A percentile compares a stretch with the other conserved stretches of the same genome.
phyloP scores from a whole-genome alignment of 2,113 vertebrate genomes.

The Pelmatolapia mariae region DNA sequence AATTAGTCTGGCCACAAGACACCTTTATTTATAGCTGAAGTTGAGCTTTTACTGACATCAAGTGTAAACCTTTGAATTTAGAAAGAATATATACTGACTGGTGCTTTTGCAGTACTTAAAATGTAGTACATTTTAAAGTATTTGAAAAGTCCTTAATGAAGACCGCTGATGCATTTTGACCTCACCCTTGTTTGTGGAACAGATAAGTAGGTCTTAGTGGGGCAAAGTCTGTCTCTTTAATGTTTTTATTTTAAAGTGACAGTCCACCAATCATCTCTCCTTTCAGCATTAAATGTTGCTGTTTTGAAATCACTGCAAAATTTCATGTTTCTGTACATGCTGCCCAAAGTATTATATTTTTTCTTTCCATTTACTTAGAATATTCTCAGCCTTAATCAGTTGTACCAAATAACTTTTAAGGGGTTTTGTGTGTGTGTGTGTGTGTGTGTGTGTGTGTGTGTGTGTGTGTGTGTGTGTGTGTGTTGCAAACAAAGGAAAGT shows the following conservation, averaged over 20 bases:
- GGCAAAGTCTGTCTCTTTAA: constrained; percentile 32
- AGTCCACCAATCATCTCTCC: neutral
- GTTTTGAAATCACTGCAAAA: neutral
- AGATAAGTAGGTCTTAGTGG: neutral
- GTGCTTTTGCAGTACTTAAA: neutral
- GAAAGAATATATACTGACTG: neutral
- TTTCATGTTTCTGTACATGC: neutral
- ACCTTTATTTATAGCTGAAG: neutral
- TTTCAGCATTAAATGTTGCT: neutral
- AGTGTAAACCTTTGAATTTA: neutral
- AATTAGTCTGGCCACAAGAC: neutral
- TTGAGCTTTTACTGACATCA: neutral
- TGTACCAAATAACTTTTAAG: neutral
- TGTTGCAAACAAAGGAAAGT: neutral
- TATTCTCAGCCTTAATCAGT: neutral
- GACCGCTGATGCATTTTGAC: neutral
- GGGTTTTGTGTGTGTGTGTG: too few relatives aligned
- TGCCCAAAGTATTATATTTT: neutral
- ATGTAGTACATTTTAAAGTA: neutral
- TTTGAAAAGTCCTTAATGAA: neutral
- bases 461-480: neutral
- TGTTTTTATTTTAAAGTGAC: neutral
- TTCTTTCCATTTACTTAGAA: neutral
- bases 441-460: too few relatives aligned
- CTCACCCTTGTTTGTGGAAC: constrained; percentile 45